Conservation (phyloP, 30 jellyfish, hydroid and myxozoan genomes). For the Sanderia malayensis region DNA sequence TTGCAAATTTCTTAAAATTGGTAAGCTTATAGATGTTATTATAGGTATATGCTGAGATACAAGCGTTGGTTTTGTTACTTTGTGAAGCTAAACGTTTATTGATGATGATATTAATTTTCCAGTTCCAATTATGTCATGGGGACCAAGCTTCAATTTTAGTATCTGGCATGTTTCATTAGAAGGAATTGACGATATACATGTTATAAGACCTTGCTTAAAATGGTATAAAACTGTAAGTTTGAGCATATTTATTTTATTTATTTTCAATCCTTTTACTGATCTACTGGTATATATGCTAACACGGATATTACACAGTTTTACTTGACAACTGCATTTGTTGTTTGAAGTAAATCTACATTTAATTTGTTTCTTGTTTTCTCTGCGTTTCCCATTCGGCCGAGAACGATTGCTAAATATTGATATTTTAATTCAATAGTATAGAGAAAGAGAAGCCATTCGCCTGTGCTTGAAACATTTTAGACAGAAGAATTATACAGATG, state of each 20-base stretch:
- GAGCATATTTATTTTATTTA: no score
- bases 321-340: no score
- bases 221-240: conserved; percentile 86
- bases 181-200: conserved; percentile 79
- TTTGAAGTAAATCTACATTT: no score
- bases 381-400: no score
- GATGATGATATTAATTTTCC: no score
- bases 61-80: neutral
- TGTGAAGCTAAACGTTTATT: neutral
- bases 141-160: conserved; percentile 91
- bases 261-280: no score
- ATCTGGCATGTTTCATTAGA: conserved; percentile 86
- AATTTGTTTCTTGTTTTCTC: no score
- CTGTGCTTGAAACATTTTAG: conserved; percentile 93
- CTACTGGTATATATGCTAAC: no score
- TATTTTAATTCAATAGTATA: conserved; percentile 76
- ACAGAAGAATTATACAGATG: conserved; percentile 88
- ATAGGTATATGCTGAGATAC: neutral
- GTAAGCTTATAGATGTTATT: conserved; percentile 20
- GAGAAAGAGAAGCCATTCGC: conserved; percentile 97
- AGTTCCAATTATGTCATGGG: conserved; percentile 95
- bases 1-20: conserved; percentile 75
- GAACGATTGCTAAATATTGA: no score
- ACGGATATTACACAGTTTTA: no score
- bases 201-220: conserved; percentile 73